Percentiles rank a stretch among this genome's conserved stretches.
Evolutionary conservation across 2,888 invertebrate species (phyloP).

Genomic region (Nomada fucata): DNA sequence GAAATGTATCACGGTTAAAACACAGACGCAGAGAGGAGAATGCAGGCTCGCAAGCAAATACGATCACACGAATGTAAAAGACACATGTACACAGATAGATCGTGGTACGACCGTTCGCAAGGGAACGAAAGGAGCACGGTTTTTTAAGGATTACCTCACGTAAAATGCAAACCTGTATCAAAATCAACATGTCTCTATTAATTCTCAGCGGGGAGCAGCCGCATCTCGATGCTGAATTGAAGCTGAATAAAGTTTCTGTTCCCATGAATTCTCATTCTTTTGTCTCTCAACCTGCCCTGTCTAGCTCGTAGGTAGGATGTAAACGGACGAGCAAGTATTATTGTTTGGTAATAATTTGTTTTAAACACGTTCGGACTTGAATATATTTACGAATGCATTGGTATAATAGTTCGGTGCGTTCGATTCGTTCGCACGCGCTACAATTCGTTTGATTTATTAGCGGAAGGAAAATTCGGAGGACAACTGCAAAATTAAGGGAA

Average conservation of each 20-base stretch:
- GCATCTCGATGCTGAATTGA: slow-evolving; percentile 65
- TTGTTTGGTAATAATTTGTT: too few relatives aligned
- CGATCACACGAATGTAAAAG: too few relatives aligned
- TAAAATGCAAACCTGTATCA: slow-evolving; percentile 45
- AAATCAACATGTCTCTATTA: slow-evolving; percentile 52
- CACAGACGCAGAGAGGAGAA: background rate
- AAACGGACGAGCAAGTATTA: background rate
- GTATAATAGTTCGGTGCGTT: too few relatives aligned
- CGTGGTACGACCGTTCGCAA: slow-evolving; percentile 29
- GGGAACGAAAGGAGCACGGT: slow-evolving; percentile 32
- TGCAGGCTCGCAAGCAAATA: too few relatives aligned
- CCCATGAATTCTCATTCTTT: slow-evolving; percentile 62
- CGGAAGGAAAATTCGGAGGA: too few relatives aligned
- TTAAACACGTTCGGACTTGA: too few relatives aligned
- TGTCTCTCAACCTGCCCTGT: slow-evolving; percentile 15
- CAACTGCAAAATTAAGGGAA: too few relatives aligned
- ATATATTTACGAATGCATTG: too few relatives aligned
- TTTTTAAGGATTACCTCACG: slow-evolving; percentile 59
- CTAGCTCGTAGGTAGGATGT: background rate
- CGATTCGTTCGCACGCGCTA: too few relatives aligned
- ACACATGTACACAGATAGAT: slow-evolving; percentile 10
- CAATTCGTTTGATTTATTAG: too few relatives aligned
- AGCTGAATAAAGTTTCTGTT: slow-evolving; percentile 78
- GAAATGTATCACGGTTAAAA: slow-evolving; percentile 39
- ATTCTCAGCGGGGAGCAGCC: slow-evolving; percentile 41